Percentiles rank a stretch among this genome's conserved stretches.
Conservation (phyloP, 2,888 invertebrate species). For the Allolobophora icterica region DNA sequence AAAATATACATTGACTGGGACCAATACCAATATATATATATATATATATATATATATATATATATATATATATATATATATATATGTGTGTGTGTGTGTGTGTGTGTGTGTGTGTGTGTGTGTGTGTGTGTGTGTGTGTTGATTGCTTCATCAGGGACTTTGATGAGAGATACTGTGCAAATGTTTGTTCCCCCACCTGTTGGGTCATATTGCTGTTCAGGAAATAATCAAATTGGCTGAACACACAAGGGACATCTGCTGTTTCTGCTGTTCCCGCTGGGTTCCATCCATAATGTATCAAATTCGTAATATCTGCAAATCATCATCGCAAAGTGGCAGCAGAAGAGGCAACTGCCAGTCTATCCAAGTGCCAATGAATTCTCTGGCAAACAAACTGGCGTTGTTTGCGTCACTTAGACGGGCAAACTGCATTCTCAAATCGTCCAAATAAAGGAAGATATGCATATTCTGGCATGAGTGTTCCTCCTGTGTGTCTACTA, state of each 20-base stretch:
- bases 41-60: neutral
- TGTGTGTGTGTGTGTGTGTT: too few species aligned
- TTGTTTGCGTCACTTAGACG: too few species aligned
- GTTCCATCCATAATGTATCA: neutral
- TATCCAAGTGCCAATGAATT: neutral
- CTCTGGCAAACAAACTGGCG: neutral
- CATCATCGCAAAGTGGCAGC: neutral
- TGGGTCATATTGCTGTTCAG: neutral
- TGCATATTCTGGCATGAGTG: neutral
- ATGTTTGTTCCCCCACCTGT: neutral
- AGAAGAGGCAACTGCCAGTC: slow-evolving; percentile 2
- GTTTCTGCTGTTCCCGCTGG: neutral
- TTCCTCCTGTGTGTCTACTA: neutral
- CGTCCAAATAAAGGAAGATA: neutral
- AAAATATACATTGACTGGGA: too few species aligned
- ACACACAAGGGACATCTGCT: neutral
- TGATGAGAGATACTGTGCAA: neutral
- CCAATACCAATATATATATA: neutral
- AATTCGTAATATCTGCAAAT: neutral
- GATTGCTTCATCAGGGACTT: neutral
- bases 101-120: too few species aligned
- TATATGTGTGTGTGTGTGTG: too few species aligned
- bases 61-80: too few species aligned
- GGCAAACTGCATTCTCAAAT: neutral
- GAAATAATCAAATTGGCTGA: neutral